A percentile compares a stretch with the other conserved stretches of the same genome.
These are phyloP conservation scores for Dilophus febrilis DNA, from an alignment of 2,888 invertebrate species.

Conservation along the genomic window DNA sequence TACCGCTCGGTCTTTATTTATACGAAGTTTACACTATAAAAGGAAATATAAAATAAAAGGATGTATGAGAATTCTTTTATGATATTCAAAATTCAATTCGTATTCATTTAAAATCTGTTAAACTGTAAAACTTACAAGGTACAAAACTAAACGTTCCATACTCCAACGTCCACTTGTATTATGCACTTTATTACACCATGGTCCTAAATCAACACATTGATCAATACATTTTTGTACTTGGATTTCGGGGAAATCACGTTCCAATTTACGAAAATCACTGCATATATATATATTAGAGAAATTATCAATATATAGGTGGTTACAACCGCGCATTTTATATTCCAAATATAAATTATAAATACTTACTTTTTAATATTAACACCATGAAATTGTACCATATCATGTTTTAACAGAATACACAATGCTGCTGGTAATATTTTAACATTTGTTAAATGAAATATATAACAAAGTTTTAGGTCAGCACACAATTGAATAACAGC, in stretches of 20 bases:
- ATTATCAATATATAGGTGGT: not conserved
- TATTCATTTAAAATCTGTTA: constrained; percentile 2
- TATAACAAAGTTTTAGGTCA: constrained; percentile 33
- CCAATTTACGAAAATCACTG: constrained; percentile 44
- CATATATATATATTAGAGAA: constrained; percentile 2
- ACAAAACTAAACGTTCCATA: constrained; percentile 36
- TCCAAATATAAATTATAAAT: constrained; percentile 2
- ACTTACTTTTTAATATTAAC: constrained; percentile 45
- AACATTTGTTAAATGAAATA: constrained; percentile 38
- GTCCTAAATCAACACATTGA: constrained; percentile 41
- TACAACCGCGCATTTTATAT: not conserved
- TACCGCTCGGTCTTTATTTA: constrained; percentile 38
- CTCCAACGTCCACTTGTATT: constrained; percentile 39
- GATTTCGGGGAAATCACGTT: constrained; percentile 40
- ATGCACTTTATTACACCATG: constrained; percentile 36
- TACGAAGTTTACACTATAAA: constrained; percentile 32
- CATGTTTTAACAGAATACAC: constrained; percentile 35
- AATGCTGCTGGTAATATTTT: constrained; percentile 39
- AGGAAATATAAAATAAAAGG: constrained; percentile 3
- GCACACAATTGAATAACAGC: constrained; percentile 44
- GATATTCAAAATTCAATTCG: constrained; percentile 1
- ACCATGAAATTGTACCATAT: constrained; percentile 40
- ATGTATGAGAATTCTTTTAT: no score
- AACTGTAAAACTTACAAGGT: constrained; percentile 28
- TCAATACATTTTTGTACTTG: constrained; percentile 34